These are phyloP conservation scores for Ispidina picta DNA, from an alignment of 2,797 vertebrate genomes.

Conservation along the genomic window DNA sequence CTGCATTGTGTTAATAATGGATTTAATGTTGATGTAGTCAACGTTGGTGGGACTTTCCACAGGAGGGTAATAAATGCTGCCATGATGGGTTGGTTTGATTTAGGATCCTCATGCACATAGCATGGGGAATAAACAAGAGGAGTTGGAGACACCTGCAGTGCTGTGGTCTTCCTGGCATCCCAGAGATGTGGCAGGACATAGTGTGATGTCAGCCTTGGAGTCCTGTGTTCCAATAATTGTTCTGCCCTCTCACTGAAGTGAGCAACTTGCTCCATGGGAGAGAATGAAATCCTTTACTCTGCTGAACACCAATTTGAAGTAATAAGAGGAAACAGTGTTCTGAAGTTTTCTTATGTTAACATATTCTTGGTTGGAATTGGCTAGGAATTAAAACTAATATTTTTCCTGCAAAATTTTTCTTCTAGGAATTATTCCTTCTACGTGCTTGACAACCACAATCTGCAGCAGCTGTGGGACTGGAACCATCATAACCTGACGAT, in stretches of 20 bases:
- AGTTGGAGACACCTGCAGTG: not conserved
- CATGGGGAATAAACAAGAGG: not conserved
- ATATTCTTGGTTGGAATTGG: not conserved
- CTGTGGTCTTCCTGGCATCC: not conserved
- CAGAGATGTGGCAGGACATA: not conserved
- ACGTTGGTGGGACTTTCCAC: not conserved
- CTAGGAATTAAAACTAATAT: not conserved
- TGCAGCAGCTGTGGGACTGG: constrained; percentile 98
- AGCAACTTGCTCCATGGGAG: not conserved
- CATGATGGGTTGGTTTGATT: not conserved
- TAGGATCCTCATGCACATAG: not conserved
- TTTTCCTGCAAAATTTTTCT: constrained; percentile 33
- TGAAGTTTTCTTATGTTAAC: not conserved
- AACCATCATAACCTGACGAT: constrained; percentile 94
- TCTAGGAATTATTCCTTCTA: constrained; percentile 93
- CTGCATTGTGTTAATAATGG: not conserved
- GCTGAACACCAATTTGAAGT: not conserved
- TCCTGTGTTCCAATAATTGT: not conserved
- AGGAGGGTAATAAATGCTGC: not conserved
- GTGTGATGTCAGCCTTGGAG: not conserved
- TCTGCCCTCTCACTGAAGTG: not conserved
- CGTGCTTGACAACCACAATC: constrained; percentile 93
- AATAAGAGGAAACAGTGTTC: not conserved
- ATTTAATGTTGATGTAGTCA: not conserved
- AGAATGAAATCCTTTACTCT: not conserved